Conservation (phyloP, 2,888 invertebrate genomes). For the Melieria omissa region DNA sequence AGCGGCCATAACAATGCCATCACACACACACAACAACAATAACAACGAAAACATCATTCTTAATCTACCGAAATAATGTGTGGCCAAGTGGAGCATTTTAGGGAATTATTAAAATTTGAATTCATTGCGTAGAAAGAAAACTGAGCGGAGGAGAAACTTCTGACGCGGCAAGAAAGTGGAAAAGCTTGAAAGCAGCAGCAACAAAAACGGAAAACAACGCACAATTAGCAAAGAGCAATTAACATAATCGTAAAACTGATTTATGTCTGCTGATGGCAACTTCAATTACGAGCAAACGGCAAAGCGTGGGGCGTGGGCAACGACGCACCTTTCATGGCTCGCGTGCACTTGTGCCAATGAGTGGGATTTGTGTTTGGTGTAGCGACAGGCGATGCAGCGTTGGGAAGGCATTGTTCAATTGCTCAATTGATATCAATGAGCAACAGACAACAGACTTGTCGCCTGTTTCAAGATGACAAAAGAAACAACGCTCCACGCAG, state of each 20-base stretch:
- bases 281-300: background rate
- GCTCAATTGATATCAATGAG: too few relatives aligned
- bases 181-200: background rate
- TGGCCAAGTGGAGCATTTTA: background rate
- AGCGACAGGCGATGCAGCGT: too few relatives aligned
- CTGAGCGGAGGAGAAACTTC: too few relatives aligned
- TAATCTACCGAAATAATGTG: conserved; percentile 2
- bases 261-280: conserved; percentile 7
- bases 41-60: background rate
- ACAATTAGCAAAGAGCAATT: conserved; percentile 15
- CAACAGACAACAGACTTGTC: too few relatives aligned
- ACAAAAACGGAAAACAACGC: conserved; percentile 1
- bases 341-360: too few relatives aligned
- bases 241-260: conserved; percentile 23
- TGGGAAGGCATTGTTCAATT: too few relatives aligned
- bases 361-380: too few relatives aligned
- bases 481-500: too few relatives aligned
- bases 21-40: background rate
- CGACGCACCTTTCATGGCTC: too few relatives aligned
- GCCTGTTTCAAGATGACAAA: too few relatives aligned
- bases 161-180: too few relatives aligned
- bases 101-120: background rate
- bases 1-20: background rate
- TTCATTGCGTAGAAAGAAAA: background rate
- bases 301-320: background rate